Evolutionary conservation across 2,113 vertebrate species (phyloP).

Genomic region (Scomber japonicus): DNA sequence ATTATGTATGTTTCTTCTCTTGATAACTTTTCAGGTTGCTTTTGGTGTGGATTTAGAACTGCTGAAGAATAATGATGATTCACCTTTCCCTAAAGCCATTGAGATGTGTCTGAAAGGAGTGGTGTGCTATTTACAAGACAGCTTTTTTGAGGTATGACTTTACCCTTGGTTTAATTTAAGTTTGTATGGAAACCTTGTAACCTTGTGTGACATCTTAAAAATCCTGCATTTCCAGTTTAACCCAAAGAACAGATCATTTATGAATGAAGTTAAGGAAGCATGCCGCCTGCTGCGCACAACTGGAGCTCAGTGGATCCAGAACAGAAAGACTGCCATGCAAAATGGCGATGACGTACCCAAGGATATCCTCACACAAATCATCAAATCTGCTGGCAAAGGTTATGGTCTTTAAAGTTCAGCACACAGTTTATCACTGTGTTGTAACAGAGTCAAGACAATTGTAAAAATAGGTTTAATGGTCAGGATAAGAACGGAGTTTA

Average conservation of each 20-base stretch:
- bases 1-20: not conserved
- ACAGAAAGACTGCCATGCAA: conserved; percentile 85
- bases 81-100: conserved; percentile 86
- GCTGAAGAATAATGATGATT: conserved; percentile 60
- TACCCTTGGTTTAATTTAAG: not conserved
- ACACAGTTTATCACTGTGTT: not conserved
- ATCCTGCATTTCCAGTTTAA: conserved; percentile 72
- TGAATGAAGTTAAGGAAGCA: conserved; percentile 85
- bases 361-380: conserved; percentile 93
- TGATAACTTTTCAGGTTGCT: conserved; percentile 82
- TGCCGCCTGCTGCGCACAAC: conserved; percentile 86
- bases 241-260: conserved; percentile 83
- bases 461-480: not conserved
- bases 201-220: not conserved
- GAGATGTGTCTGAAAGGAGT: conserved; percentile 86
- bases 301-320: conserved; percentile 87
- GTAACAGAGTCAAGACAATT: not conserved
- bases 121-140: conserved; percentile 66
- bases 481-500: not conserved
- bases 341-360: conserved; percentile 83
- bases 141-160: conserved; percentile 76
- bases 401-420: not conserved
- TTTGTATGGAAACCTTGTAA: conserved; percentile 34
- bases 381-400: conserved; percentile 85
- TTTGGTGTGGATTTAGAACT: conserved; percentile 91